Evolutionary conservation across 2,888 invertebrate species (phyloP).

Genomic region (Nowickia ferox): DNA sequence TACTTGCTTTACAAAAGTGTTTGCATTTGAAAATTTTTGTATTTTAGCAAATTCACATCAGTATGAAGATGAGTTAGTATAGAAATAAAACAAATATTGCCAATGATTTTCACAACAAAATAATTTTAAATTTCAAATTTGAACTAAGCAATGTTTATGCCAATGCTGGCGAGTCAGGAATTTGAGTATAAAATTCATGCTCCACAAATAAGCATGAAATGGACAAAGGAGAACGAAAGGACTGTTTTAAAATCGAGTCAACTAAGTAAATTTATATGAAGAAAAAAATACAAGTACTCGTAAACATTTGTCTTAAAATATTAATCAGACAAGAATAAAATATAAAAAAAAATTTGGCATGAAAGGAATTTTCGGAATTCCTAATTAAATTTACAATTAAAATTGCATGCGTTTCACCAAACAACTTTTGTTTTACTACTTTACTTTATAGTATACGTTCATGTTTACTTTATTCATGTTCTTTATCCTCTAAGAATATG

Average conservation of each 20-base stretch:
- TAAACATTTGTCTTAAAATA: constrained; percentile 50
- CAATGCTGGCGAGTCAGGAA: constrained; percentile 15
- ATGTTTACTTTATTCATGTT: neutral
- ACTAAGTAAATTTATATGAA: constrained; percentile 4
- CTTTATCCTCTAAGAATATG: constrained; percentile 1
- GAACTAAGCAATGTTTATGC: constrained; percentile 7
- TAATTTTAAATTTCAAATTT: constrained; percentile 40
- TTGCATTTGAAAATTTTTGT: constrained; percentile 17
- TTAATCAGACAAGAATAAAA: neutral
- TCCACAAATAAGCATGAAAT: neutral
- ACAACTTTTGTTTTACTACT: constrained; percentile 13
- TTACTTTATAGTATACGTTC: constrained; percentile 15
- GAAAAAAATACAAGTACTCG: constrained; percentile 57
- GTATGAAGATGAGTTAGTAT: constrained; percentile 5
- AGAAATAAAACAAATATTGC: constrained; percentile 51
- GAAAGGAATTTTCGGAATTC: constrained; percentile 79
- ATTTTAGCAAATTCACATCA: constrained; percentile 34
- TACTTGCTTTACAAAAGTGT: constrained; percentile 9
- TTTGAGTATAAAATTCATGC: constrained; percentile 24
- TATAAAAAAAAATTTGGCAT: constrained; percentile 70
- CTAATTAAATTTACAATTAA: constrained; percentile 81
- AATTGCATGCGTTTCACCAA: constrained; percentile 74
- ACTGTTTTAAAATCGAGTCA: constrained; percentile 6
- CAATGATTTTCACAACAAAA: constrained; percentile 49
- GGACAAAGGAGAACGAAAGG: neutral